phyloP scores from a whole-genome alignment of 1,140 invertebrate genomes.

The Eulimnadia texana region DNA sequence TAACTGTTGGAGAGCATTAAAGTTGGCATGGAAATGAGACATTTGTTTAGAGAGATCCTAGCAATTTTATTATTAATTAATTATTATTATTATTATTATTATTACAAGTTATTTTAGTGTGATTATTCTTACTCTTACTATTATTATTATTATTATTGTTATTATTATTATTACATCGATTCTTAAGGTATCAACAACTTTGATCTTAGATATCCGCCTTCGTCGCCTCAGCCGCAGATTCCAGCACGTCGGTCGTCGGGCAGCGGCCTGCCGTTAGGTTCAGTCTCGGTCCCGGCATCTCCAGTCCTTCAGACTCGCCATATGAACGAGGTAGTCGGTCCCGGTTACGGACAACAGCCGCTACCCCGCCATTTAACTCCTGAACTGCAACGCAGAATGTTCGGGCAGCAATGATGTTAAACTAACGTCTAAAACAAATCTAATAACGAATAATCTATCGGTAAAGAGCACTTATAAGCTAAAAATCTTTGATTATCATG shows the following conservation, averaged over 20 bases:
- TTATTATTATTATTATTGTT: neutral
- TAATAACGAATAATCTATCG: no score
- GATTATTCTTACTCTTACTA: neutral
- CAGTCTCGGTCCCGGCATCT: constrained; percentile 16
- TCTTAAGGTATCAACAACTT: neutral
- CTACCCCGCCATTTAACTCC: constrained; percentile 44
- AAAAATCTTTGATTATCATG: no score
- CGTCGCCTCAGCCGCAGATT: constrained; percentile 12
- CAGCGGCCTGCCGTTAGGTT: constrained; percentile 4
- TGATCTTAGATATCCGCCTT: constrained; percentile 8
- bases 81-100: neutral
- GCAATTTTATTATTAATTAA: no score
- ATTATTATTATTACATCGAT: neutral
- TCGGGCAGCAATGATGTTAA: constrained; percentile 14
- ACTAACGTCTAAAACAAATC: no score
- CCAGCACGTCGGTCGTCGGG: constrained; percentile 8
- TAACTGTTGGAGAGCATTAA: no score
- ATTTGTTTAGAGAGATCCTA: no score
- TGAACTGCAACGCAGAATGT: constrained; percentile 44
- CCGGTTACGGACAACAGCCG: neutral
- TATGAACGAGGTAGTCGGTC: constrained; percentile 3
- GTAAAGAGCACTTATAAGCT: no score
- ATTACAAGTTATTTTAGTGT: no score
- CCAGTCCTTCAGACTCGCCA: constrained; percentile 15
- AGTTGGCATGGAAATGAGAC: no score